A percentile compares a stretch with the other conserved stretches of the same genome.
These are phyloP conservation scores for Acanthopagrus latus DNA, from an alignment of 2,797 vertebrate genomes.

Conservation along the genomic window DNA sequence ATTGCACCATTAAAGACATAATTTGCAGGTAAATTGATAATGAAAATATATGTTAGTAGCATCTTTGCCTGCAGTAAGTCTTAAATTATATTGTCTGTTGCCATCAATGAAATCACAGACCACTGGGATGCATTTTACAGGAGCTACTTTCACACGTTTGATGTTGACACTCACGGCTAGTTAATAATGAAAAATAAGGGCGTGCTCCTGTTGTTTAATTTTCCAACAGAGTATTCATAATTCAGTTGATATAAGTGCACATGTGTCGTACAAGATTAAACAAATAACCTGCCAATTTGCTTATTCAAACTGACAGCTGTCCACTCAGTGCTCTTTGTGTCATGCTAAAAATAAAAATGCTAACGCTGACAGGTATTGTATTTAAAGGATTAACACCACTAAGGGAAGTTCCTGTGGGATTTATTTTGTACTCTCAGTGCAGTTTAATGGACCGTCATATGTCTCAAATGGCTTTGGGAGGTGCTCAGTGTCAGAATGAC, in stretches of 20 bases:
- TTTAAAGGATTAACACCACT: slow-evolving; percentile 61
- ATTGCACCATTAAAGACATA: too few species aligned
- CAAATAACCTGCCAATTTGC: slow-evolving; percentile 1
- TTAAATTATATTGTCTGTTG: too few species aligned
- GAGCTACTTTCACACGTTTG: not conserved
- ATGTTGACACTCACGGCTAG: slow-evolving; percentile 17
- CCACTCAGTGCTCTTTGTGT: not conserved
- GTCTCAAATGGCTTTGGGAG: slow-evolving; percentile 31
- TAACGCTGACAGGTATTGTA: slow-evolving; percentile 42
- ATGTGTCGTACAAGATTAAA: slow-evolving; percentile 10
- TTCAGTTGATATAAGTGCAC: not conserved
- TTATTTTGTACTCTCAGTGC: slow-evolving; percentile 31
- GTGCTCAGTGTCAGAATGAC: slow-evolving; percentile 22
- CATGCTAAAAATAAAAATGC: slow-evolving; percentile 52
- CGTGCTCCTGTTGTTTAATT: slow-evolving; percentile 13
- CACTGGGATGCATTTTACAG: not conserved
- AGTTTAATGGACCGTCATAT: slow-evolving; percentile 27
- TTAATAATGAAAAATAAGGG: not conserved
- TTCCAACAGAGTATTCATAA: slow-evolving; percentile 13
- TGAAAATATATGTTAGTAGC: too few species aligned
- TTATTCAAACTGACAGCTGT: slow-evolving; percentile 11
- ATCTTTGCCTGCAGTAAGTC: too few species aligned
- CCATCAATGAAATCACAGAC: too few species aligned
- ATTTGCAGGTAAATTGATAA: too few species aligned
- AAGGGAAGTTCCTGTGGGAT: slow-evolving; percentile 36